A percentile compares a stretch with the other conserved stretches of the same genome.
These are phyloP conservation scores for Numenius phaeopus DNA, from an alignment of 2,797 vertebrate genomes.

Conservation along the genomic window DNA sequence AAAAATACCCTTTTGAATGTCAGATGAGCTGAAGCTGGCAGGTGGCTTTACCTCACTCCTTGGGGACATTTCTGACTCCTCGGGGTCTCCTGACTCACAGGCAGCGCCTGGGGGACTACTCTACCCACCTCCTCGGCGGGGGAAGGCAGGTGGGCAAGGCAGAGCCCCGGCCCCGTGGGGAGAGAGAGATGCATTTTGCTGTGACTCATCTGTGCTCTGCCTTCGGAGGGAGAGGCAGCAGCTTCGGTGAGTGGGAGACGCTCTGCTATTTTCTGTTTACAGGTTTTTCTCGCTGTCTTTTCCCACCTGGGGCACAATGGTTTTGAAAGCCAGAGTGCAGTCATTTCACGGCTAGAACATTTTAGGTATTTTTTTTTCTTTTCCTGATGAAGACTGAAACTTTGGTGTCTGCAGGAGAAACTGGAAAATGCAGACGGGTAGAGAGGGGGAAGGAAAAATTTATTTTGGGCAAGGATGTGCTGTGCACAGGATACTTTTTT, in stretches of 20 bases:
- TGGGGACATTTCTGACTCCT: neutral
- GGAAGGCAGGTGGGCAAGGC: slow-evolving; percentile 52
- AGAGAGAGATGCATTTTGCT: neutral
- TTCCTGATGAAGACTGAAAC: neutral
- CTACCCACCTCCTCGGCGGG: neutral
- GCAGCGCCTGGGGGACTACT: neutral
- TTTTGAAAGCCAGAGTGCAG: neutral
- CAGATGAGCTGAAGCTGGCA: slow-evolving; percentile 3
- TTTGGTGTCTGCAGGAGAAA: neutral
- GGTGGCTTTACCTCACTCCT: slow-evolving; percentile 9
- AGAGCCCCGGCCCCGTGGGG: neutral
- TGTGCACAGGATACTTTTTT: neutral
- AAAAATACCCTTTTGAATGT: neutral
- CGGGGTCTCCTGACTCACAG: slow-evolving; percentile 23
- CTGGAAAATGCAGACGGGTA: neutral
- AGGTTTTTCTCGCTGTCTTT: neutral
- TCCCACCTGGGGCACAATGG: neutral
- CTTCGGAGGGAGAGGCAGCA: slow-evolving; percentile 38
- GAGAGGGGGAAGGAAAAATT: neutral
- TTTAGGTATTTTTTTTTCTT: accelerated
- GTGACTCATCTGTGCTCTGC: slow-evolving; percentile 51
- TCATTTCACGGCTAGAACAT: neutral
- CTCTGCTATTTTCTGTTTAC: slow-evolving; percentile 67
- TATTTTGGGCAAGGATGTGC: neutral
- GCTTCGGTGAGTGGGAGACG: slow-evolving; percentile 31